Evolutionary conservation across 2,113 vertebrate genomes (phyloP).

Genomic region (Cyprinodon brontotheroides): DNA sequence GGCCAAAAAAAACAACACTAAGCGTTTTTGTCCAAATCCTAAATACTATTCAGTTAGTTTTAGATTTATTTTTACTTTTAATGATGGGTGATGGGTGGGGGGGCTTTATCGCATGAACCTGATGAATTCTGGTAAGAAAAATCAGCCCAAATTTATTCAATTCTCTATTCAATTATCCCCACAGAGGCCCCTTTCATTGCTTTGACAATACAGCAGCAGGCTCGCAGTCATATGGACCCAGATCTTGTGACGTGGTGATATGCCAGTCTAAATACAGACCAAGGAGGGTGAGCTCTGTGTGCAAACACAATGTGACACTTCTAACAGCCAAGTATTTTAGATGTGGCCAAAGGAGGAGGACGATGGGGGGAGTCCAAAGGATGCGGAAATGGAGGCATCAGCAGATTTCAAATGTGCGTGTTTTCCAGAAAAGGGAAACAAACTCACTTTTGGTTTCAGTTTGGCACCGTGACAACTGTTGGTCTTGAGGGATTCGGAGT

Average conservation of each 20-base stretch:
- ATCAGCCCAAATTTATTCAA: constrained; percentile 41
- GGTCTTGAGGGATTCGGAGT: neutral
- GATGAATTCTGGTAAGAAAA: constrained; percentile 36
- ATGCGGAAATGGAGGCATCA: neutral
- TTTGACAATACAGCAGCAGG: constrained; percentile 56
- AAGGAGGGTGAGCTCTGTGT: constrained; percentile 18
- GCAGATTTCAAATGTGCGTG: constrained; percentile 4
- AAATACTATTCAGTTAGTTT: neutral
- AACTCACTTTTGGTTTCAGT: constrained; percentile 28
- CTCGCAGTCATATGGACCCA: constrained; percentile 54
- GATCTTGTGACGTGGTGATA: constrained; percentile 63
- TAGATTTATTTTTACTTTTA: neutral
- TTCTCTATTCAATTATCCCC: constrained; percentile 33
- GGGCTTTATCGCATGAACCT: constrained; percentile 1
- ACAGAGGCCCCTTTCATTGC: constrained; percentile 54
- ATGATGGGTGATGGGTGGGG: neutral
- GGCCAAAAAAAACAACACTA: too few relatives aligned
- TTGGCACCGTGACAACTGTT: neutral
- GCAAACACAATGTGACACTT: constrained; percentile 55
- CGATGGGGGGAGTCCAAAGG: constrained; percentile 15
- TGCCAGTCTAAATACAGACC: constrained; percentile 60
- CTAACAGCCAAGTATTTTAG: constrained; percentile 12
- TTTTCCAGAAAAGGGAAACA: neutral
- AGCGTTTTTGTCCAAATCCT: neutral
- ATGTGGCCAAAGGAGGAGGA: neutral